Percentiles rank a stretch among this genome's conserved stretches.
Conservation (phyloP, 2,888 invertebrate genomes). For the Nomada flava region DNA sequence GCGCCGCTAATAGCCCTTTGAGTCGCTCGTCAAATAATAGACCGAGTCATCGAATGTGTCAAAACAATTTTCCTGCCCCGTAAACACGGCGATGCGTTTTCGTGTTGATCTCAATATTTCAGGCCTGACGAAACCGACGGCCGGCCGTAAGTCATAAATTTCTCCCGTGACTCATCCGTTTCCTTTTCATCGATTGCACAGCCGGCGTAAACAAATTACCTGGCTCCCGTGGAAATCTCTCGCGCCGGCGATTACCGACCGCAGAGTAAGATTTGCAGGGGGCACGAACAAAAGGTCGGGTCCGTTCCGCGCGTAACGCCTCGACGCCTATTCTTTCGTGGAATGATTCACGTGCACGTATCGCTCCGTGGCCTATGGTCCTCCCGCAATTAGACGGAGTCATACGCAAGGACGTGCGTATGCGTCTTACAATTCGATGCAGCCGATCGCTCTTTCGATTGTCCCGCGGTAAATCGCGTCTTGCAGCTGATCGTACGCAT, state of each 20-base stretch:
- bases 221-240: not conserved
- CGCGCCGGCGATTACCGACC: no score
- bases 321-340: not conserved
- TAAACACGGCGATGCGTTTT: constrained; percentile 4
- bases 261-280: no score
- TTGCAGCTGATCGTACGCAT: not conserved
- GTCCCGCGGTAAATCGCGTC: not conserved
- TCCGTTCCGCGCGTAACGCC: no score
- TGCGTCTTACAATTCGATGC: no score
- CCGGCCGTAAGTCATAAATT: not conserved
- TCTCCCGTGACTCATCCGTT: constrained; percentile 29
- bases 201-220: constrained; percentile 34
- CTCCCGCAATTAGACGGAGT: not conserved
- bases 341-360: not conserved
- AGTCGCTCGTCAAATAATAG: no score
- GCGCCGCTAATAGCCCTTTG: no score
- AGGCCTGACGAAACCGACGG: not conserved
- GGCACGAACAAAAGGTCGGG: not conserved
- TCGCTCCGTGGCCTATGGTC: no score
- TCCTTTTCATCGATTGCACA: not conserved
- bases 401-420: no score
- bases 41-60: not conserved
- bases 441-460: not conserved
- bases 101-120: not conserved
- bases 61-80: not conserved